These are phyloP conservation scores for Diplazon laetatorius DNA, from an alignment of 2,888 invertebrate species.

Conservation along the genomic window DNA sequence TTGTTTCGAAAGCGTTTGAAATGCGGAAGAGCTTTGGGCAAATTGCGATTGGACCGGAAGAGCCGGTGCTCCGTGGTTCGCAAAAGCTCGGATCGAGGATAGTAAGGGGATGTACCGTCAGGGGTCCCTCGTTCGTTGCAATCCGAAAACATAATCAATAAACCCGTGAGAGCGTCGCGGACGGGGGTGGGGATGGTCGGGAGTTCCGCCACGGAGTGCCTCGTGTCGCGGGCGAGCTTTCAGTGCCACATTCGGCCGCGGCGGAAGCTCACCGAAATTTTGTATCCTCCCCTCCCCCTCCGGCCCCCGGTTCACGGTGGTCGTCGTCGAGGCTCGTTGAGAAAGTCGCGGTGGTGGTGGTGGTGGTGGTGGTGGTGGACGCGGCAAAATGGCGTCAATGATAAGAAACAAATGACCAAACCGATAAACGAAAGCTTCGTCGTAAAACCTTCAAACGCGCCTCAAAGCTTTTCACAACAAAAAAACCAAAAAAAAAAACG, in stretches of 20 bases:
- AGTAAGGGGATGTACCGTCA: conserved; percentile 54
- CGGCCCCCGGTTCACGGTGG: conserved; percentile 33
- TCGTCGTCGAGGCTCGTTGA: conserved; percentile 54
- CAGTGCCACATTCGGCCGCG: conserved; percentile 76
- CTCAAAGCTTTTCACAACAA: conserved; percentile 50
- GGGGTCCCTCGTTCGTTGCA: conserved; percentile 63
- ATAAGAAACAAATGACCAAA: conserved; percentile 72
- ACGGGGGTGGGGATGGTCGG: conserved; percentile 50
- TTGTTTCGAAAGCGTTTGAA: no score
- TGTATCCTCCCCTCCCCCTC: no score
- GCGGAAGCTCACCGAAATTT: conserved; percentile 71
- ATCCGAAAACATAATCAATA: conserved; percentile 66
- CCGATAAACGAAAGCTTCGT: conserved; percentile 38
- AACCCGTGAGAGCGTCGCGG: conserved; percentile 56
- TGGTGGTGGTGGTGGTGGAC: conserved; percentile 61
- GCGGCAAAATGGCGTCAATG: conserved; percentile 74
- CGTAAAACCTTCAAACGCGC: conserved; percentile 69
- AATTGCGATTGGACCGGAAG: no score
- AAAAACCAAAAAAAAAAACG: background rate
- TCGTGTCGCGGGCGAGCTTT: conserved; percentile 73
- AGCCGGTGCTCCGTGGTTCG: conserved; percentile 39
- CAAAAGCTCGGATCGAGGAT: conserved; percentile 47
- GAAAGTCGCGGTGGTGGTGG: conserved; percentile 40
- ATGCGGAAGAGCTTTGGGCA: no score
- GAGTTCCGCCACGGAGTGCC: conserved; percentile 63